A percentile compares a stretch with the other conserved stretches of the same genome.
These are phyloP conservation scores for Tetraneura akinire DNA, from an alignment of 1,140 invertebrate genomes.

Conservation along the genomic window DNA sequence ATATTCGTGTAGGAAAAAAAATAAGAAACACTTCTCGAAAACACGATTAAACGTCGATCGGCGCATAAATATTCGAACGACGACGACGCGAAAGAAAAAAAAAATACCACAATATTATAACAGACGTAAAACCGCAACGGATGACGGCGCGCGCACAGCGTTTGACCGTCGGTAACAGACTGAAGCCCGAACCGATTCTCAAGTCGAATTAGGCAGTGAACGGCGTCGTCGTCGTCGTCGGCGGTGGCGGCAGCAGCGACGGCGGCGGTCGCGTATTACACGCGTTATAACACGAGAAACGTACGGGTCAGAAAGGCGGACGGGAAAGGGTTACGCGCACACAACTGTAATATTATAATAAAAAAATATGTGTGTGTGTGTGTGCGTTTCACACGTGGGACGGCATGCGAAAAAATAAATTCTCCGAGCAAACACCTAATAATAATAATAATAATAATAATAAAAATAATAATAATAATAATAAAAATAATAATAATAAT, in stretches of 20 bases:
- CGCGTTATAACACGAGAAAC: slow-evolving; percentile 1
- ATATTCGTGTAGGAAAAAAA: too few species aligned
- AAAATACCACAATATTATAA: background rate
- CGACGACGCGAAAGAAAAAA: background rate
- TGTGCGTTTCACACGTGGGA: background rate
- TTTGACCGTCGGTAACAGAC: slow-evolving; percentile 36
- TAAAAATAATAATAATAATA: too few species aligned
- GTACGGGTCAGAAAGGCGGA: background rate
- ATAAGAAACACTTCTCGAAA: too few species aligned
- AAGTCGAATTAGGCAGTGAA: slow-evolving; percentile 32
- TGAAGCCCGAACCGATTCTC: slow-evolving; percentile 37
- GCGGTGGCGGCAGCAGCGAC: background rate
- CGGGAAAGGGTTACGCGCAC: slow-evolving; percentile 40
- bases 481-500: too few species aligned
- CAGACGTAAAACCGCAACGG: background rate
- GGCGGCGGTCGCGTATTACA: slow-evolving; percentile 17
- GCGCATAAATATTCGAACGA: too few species aligned
- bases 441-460: too few species aligned
- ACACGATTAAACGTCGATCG: background rate
- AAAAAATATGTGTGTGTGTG: background rate
- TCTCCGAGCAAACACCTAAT: too few species aligned
- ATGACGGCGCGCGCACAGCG: slow-evolving; percentile 21
- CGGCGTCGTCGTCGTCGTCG: background rate
- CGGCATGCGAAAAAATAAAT: too few species aligned
- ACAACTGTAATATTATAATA: too few species aligned